Conservation (phyloP, 2,888 invertebrate genomes). For the Bugulina stolonifera region DNA sequence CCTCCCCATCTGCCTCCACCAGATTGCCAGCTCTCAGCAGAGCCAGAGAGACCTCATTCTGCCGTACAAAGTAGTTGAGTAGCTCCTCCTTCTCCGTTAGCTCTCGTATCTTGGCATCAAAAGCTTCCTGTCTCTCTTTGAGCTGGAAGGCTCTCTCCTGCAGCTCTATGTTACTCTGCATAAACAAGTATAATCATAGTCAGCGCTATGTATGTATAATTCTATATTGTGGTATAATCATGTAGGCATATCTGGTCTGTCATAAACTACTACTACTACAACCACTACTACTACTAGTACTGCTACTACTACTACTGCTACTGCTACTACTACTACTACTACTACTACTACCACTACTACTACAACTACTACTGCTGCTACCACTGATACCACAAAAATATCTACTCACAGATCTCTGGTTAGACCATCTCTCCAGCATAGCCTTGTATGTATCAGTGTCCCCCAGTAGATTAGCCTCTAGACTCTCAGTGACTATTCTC, state of each 20-base stretch:
- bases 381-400: not conserved
- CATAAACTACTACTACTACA: too few relatives aligned
- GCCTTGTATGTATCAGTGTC: not conserved
- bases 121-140: not conserved
- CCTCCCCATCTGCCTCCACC: not conserved
- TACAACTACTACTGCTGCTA: too few relatives aligned
- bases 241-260: too few relatives aligned
- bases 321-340: too few relatives aligned
- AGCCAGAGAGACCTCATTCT: conserved; percentile 8
- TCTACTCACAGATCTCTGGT: not conserved
- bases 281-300: too few relatives aligned
- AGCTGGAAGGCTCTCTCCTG: not conserved
- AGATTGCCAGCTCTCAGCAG: conserved; percentile 4
- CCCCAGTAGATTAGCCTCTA: not conserved
- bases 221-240: too few relatives aligned
- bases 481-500: not conserved
- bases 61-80: conserved; percentile 10
- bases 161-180: conserved; percentile 1
- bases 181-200: too few relatives aligned
- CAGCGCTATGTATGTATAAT: too few relatives aligned
- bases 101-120: not conserved
- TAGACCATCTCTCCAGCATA: not conserved
- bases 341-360: too few relatives aligned
- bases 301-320: too few relatives aligned
- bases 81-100: conserved; percentile 12